Percentiles rank a stretch among this genome's conserved stretches.
Conservation (phyloP, 2,113 vertebrate genomes). For the Seriola aureovittata region DNA sequence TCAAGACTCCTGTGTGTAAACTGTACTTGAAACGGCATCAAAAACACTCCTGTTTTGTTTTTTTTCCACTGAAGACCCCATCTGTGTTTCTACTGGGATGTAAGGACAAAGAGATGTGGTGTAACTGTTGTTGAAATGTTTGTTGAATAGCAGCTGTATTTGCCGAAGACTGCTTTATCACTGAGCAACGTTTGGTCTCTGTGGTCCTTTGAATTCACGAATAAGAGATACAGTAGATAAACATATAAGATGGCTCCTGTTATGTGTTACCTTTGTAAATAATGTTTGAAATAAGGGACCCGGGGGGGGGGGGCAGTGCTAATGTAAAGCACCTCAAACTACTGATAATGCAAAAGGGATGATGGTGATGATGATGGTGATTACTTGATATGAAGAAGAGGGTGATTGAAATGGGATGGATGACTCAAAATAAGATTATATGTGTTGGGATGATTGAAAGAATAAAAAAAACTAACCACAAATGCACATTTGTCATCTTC, state of each 20-base stretch:
- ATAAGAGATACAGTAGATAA: slow-evolving; percentile 29
- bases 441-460: slow-evolving; percentile 29
- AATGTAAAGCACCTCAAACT: slow-evolving; percentile 73
- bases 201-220: slow-evolving; percentile 41
- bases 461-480: slow-evolving; percentile 68
- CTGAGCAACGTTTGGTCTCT: slow-evolving; percentile 34
- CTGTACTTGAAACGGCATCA: slow-evolving; percentile 68
- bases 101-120: slow-evolving; percentile 8
- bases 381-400: slow-evolving; percentile 54
- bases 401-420: slow-evolving; percentile 15
- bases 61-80: slow-evolving; percentile 6
- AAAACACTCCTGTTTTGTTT: slow-evolving; percentile 32
- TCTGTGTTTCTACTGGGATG: slow-evolving; percentile 30
- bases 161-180: slow-evolving; percentile 28
- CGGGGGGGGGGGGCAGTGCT: slow-evolving; percentile 37
- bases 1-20: slow-evolving; percentile 52
- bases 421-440: slow-evolving; percentile 23
- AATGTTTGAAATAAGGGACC: slow-evolving; percentile 70
- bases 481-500: background rate
- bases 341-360: slow-evolving; percentile 79
- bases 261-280: slow-evolving; percentile 54
- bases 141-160: slow-evolving; percentile 45
- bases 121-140: slow-evolving; percentile 35
- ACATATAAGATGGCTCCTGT: slow-evolving; percentile 42
- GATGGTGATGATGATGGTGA: slow-evolving; percentile 25